Conservation (phyloP, 2,797 vertebrate genomes). For the Cyprinella venusta region DNA sequence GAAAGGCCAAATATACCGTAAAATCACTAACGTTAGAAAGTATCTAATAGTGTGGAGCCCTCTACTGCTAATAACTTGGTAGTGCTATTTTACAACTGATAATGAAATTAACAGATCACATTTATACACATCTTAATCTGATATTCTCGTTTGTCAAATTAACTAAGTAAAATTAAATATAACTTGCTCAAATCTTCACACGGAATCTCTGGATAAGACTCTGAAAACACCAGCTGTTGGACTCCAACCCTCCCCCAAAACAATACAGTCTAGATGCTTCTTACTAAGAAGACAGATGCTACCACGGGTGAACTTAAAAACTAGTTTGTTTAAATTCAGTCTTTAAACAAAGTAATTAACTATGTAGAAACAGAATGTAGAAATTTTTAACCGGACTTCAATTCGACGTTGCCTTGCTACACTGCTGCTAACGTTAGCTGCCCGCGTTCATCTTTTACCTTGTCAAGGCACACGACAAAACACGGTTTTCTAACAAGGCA, state of each 20-base stretch:
- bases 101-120: neutral
- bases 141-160: neutral
- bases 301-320: neutral
- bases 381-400: neutral
- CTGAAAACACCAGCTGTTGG: slow-evolving; percentile 6
- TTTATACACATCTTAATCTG: neutral
- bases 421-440: neutral
- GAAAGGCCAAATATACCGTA: neutral
- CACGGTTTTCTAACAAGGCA: neutral
- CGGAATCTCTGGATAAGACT: neutral
- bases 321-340: neutral
- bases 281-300: no score
- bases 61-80: neutral
- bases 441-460: neutral
- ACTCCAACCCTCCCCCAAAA: slow-evolving; percentile 32
- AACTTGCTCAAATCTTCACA: neutral
- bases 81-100: neutral
- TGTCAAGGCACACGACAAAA: neutral
- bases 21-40: neutral
- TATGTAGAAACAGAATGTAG: neutral
- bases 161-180: neutral
- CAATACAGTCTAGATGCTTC: neutral
- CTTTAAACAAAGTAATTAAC: neutral
- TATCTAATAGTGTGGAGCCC: neutral
- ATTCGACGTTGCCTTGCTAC: neutral